phyloP scores from a whole-genome alignment of 2,113 vertebrate genomes.

The Octodon degus region DNA sequence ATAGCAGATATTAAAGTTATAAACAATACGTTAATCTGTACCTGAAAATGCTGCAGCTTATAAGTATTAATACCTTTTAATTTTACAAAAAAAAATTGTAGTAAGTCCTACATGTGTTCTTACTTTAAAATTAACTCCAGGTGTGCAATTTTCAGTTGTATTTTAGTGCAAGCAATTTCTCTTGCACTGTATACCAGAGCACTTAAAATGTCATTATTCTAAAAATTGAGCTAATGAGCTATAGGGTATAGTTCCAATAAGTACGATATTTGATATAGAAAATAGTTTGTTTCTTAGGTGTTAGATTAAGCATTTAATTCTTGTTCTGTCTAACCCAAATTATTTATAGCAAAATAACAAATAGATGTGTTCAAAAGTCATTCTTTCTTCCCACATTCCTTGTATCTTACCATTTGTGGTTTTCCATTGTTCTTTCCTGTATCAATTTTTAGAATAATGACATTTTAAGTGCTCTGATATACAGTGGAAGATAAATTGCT shows the following conservation, averaged over 20 bases:
- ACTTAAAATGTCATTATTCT: no score
- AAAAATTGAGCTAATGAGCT: not conserved
- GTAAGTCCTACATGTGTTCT: not conserved
- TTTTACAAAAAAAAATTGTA: constrained; percentile 34
- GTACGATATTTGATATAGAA: not conserved
- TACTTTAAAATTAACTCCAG: no score
- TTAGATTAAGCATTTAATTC: not conserved
- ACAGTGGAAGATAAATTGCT: constrained; percentile 40
- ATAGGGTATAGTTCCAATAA: not conserved
- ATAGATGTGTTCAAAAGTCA: not conserved
- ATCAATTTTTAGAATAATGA: constrained; percentile 34
- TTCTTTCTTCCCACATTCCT: not conserved
- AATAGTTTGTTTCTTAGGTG: not conserved
- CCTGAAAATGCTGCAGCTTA: not conserved
- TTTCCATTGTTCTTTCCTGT: not conserved
- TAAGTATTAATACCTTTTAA: not conserved
- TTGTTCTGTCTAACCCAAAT: constrained; percentile 1
- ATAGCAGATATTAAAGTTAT: constrained; percentile 38
- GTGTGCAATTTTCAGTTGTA: no score
- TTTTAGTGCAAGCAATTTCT: no score
- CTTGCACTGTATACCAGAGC: no score
- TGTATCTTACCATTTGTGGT: not conserved
- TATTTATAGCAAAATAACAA: constrained; percentile 15
- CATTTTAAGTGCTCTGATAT: constrained; percentile 65
- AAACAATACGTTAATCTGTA: not conserved